phyloP scores from a whole-genome alignment of 2,113 vertebrate genomes.

The Haemorhous mexicanus region DNA sequence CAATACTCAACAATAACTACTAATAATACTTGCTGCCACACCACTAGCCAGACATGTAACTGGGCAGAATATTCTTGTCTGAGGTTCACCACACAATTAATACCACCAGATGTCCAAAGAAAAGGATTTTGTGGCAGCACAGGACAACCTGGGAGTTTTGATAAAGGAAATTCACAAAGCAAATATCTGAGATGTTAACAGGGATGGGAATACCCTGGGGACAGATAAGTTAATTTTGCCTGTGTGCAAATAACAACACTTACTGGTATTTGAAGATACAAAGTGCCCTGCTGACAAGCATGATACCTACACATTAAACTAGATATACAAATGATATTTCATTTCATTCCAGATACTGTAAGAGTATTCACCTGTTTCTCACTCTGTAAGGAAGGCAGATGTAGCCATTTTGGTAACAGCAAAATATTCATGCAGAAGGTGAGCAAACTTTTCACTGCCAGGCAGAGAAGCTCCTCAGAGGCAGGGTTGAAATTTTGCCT shows the following conservation, averaged over 20 bases:
- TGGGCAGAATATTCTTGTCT: conserved; percentile 4
- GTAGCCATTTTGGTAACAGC: not conserved
- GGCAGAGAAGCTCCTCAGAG: not conserved
- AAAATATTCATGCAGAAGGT: not conserved
- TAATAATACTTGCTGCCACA: not conserved
- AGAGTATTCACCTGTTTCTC: not conserved
- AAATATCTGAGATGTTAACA: not conserved
- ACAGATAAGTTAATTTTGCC: not conserved
- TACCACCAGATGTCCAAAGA: conserved; percentile 22
- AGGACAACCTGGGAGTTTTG: not conserved
- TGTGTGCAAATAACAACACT: not conserved
- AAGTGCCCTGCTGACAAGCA: not conserved
- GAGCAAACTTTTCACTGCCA: not conserved
- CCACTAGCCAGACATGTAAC: not conserved
- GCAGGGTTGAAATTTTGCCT: not conserved
- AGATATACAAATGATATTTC: not conserved
- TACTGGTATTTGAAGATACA: not conserved
- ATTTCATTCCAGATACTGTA: not conserved
- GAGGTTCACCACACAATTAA: not conserved
- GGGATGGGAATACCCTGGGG: not conserved
- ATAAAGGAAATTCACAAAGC: not conserved
- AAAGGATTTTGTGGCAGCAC: conserved; percentile 7
- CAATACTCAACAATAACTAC: not conserved
- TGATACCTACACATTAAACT: not conserved
- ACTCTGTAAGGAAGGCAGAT: not conserved